Evolutionary conservation across 30 jellyfish, hydroid and myxozoan species (phyloP).

Genomic region (Aurelia sp.): DNA sequence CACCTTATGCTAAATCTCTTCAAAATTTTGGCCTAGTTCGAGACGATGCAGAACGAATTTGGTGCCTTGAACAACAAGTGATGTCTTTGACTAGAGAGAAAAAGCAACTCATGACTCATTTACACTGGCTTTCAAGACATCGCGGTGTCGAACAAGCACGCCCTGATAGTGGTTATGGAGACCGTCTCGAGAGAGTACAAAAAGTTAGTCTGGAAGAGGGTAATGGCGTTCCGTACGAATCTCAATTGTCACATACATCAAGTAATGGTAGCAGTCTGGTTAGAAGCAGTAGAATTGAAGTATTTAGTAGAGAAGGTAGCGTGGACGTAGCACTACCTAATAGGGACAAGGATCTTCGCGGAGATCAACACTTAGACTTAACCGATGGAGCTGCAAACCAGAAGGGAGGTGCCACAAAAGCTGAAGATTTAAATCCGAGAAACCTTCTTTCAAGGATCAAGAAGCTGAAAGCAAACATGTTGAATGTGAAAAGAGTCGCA

Average conservation of each 20-base stretch:
- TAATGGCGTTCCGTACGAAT: neutral
- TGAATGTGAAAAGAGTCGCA: slow-evolving; percentile 7
- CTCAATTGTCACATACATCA: neutral
- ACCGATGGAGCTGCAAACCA: too few species aligned
- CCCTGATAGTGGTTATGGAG: neutral
- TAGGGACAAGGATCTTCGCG: too few species aligned
- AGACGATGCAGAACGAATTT: slow-evolving; percentile 18
- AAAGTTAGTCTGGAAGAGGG: slow-evolving; percentile 62
- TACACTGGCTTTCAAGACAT: slow-evolving; percentile 77
- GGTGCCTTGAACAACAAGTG: slow-evolving; percentile 36
- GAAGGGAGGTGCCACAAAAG: neutral
- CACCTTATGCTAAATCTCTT: neutral
- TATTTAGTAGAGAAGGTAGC: slow-evolving; percentile 8
- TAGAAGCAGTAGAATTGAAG: slow-evolving; percentile 5
- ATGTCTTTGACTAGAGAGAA: slow-evolving; percentile 48
- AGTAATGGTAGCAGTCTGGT: neutral
- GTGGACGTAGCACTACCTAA: too few species aligned
- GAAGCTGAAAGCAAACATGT: slow-evolving; percentile 3
- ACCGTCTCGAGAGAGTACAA: neutral
- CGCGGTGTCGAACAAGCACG: slow-evolving; percentile 7
- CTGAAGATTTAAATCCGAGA: neutral
- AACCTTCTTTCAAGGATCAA: slow-evolving; percentile 1
- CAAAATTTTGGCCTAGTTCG: neutral
- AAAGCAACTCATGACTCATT: slow-evolving; percentile 70
- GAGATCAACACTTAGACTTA: too few species aligned